Base-by-base conservation (phyloP, 2,797 vertebrate genomes). In the Tinamus major region DNA sequence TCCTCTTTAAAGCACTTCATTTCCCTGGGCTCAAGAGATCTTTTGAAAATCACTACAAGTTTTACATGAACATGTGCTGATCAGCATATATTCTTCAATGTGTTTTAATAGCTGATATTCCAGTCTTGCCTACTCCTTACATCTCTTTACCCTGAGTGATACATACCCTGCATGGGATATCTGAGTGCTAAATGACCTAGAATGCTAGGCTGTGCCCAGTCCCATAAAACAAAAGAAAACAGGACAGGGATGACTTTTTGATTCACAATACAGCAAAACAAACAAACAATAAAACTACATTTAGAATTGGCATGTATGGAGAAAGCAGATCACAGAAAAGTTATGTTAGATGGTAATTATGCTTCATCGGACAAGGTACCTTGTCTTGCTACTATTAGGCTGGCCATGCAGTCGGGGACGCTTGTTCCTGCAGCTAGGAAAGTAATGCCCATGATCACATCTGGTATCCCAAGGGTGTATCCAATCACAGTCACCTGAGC, bases 401-500 rank as follows among this genome's bases (percentile, higher is more conserved):
- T 99, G 96, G 99, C 99, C 96, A 99, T 99, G 97, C 99, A 99
- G 98, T 99, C 99, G 33, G 99, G 99, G 55, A 99, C 99, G 0
- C 99, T 99, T 33, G 99, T 99, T 97, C 99, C 99, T 3, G 99
- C 99, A 13, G 99, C 99, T 97, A 99, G 98, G 97, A 99, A 99
- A 56, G 99, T 99, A 97, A 99, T 99, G 84, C 99, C 99, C 99
- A 99, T 99, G 97, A 99, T 99, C 93, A 99, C 99, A 41, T 99
- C 99, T 1, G 99, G 99, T 93, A 99, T 99, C 90, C 99, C 99
- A 55, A 99, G 98, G 10, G 99, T 99, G 96, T 99, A 99, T 80
- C 99, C 99, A 24, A 99, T 98, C 59, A 99, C 98, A 14, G 99
- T 99, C 69, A 99, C 99, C 99, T 99, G 96, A 62, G 93, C 61